Conservation (phyloP, 2,888 invertebrate genomes). For the Branchellion lobata region DNA sequence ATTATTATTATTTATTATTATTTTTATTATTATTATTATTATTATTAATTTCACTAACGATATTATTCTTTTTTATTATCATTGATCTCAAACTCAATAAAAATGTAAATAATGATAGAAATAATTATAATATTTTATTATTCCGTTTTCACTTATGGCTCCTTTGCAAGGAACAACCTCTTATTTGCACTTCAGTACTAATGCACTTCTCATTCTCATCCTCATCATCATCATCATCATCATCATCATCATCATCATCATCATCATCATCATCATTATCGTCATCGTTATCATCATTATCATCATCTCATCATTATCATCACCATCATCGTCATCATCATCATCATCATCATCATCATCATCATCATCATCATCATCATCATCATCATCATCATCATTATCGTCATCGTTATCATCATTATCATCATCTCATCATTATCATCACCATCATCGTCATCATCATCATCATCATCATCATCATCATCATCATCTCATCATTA, state of each 20-base stretch:
- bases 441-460: slow-evolving; percentile 26
- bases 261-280: slow-evolving; percentile 22
- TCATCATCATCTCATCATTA: slow-evolving; percentile 33
- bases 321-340: slow-evolving; percentile 28
- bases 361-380: slow-evolving; percentile 30
- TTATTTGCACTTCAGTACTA: too few relatives aligned
- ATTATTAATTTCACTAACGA: too few relatives aligned
- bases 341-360: slow-evolving; percentile 38
- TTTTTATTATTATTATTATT: too few relatives aligned
- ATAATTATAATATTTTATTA: too few relatives aligned
- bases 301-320: slow-evolving; percentile 26
- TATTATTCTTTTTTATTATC: too few relatives aligned
- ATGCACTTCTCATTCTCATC: slow-evolving; percentile 25
- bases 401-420: slow-evolving; percentile 4
- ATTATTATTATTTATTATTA: too few relatives aligned
- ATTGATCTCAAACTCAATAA: too few relatives aligned
- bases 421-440: too few relatives aligned
- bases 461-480: slow-evolving; percentile 32
- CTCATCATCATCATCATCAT: slow-evolving; percentile 32
- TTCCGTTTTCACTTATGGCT: too few relatives aligned
- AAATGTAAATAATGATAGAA: too few relatives aligned
- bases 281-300: slow-evolving; percentile 4
- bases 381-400: slow-evolving; percentile 14
- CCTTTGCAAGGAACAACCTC: too few relatives aligned
- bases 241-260: slow-evolving; percentile 38